Evolutionary conservation across 2,888 invertebrate genomes (phyloP), one percentile per base, ranked within the genome.

Genomic region (Andricus quercusramuli): DNA sequence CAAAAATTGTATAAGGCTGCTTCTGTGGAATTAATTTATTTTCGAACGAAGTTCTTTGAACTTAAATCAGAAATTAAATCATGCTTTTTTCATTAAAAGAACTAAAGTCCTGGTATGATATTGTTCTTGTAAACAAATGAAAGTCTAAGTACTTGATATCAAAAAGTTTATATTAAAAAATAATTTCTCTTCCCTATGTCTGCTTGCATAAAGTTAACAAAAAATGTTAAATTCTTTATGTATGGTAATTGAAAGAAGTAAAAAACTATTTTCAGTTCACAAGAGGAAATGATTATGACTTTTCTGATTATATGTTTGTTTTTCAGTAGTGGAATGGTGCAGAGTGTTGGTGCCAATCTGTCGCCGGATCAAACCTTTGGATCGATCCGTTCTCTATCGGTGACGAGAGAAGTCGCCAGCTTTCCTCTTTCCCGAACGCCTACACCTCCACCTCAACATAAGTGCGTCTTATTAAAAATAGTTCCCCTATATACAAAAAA

Each of bases 301-400:
- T 77, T 37, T 37, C 47, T 76, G 22, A 76, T 56, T 8, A 51
- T 22, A 37, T 22, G 37, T 51, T 74, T 88, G 85, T 91, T 91
- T 79, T 90, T 79, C 88, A 93, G 92, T 94, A 96, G 96, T 88
- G 95, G 95, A 83, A 94, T 96, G 94, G 95, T 95, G 84, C 95
- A 95, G 85, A 94, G 94, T 79, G 94, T 95, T 44, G 95, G 95
- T 86, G 95, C 95, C 82, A 95, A 96, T 85, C 93, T 96, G 82
- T 96, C 96, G 87, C 96, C 96, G 66, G 96, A 96, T 91, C 96
- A 96, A 93, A 95, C 95, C 6, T 96, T 96, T 89, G 96, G 96
- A 83, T 96, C 96, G 82, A 96, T 96, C 89, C 95, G 96, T 86
- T 96, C 96, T 62, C 93, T 96, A 85, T 95, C 96, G 44, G 95